phyloP scores from a whole-genome alignment of 2,113 vertebrate genomes.

The Cynoglossus semilaevis region DNA sequence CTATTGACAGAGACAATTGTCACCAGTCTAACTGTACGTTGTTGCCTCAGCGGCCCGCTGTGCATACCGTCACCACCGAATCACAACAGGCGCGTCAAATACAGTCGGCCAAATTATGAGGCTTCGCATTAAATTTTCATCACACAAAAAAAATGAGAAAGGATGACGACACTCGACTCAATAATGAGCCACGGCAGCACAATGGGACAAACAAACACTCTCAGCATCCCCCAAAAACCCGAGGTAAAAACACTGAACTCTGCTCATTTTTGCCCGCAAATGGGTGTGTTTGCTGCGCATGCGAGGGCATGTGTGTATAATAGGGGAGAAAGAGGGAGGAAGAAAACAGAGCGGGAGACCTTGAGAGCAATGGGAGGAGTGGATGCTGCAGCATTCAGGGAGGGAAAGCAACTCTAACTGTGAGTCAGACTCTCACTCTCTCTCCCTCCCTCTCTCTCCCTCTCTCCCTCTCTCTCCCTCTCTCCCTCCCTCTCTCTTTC shows the following conservation, averaged over 20 bases:
- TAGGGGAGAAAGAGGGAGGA: constrained; percentile 14
- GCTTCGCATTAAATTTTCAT: constrained; percentile 78
- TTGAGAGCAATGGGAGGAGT: constrained; percentile 73
- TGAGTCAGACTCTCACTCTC: constrained; percentile 73
- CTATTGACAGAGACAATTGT: constrained; percentile 66
- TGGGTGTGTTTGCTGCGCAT: constrained; percentile 3
- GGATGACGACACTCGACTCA: constrained; percentile 69
- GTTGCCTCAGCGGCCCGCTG: constrained; percentile 44
- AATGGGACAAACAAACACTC: constrained; percentile 55
- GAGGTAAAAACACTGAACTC: constrained; percentile 52
- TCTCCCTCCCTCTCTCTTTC: constrained; percentile 49
- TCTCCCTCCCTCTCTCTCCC: constrained; percentile 52
- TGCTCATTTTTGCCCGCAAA: constrained; percentile 46
- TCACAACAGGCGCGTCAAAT: constrained; percentile 44
- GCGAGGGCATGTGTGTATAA: neutral
- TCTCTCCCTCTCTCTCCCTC: constrained; percentile 51
- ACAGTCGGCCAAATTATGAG: constrained; percentile 67
- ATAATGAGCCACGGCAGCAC: constrained; percentile 64
- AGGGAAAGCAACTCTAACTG: constrained; percentile 77
- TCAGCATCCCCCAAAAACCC: constrained; percentile 42
- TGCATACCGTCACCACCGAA: constrained; percentile 14
- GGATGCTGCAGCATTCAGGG: constrained; percentile 72
- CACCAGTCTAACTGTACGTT: constrained; percentile 35
- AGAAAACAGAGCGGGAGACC: constrained; percentile 46
- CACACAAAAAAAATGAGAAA: constrained; percentile 38